Base-by-base conservation (phyloP, 2,113 vertebrate species). In the Sardina pilchardus region DNA sequence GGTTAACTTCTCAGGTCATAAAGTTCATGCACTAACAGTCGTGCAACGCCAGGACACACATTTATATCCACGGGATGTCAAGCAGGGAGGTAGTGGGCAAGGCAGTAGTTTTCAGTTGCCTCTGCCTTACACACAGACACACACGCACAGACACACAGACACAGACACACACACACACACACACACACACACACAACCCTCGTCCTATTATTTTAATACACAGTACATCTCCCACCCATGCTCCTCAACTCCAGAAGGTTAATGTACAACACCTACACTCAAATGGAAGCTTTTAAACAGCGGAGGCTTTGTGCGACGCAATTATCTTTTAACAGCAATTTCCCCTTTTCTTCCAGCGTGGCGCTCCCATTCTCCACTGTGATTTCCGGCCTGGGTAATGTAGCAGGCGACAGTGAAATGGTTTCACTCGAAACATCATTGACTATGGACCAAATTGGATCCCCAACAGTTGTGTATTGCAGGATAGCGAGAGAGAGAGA, bases 171-270 rank as follows among this genome's bases (percentile, higher is more conserved):
- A 67, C n/a, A n/a, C 59, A 67, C 59, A 67, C 59, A 67, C 59
- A 67, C 59, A 67, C 59, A 67, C 59, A 67, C 59, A 26, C 59
- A 71, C 47, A 53, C 53, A 78, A 80, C 48, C 85, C 88, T 84
- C 82, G 88, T 6, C 83, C 16, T 0, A 3, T 24, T 24, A 19
- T 78, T 89, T 90, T 63, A 81, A 81, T 36, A 78, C 71, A 78
- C 71, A 78, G 71, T 78, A 78, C 71, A 78, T 78, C 71, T 78
- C 71, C 12, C 71, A 78, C 34, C 71, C 71, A 78, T 78, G 71
- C 71, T 34, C 71, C 71, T 78, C 71, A 34, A 16, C 71, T 78
- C 10, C 34, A 36, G 71, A 78, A 78, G 71, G 71, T 78, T 78
- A 78, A 78, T 78, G 71, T 78, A 78, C 71, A 78, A 78, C 71